Evolutionary conservation across 2,113 vertebrate species (phyloP), one percentile per base, ranked within the genome.

Genomic region (Desmodus rotundus): DNA sequence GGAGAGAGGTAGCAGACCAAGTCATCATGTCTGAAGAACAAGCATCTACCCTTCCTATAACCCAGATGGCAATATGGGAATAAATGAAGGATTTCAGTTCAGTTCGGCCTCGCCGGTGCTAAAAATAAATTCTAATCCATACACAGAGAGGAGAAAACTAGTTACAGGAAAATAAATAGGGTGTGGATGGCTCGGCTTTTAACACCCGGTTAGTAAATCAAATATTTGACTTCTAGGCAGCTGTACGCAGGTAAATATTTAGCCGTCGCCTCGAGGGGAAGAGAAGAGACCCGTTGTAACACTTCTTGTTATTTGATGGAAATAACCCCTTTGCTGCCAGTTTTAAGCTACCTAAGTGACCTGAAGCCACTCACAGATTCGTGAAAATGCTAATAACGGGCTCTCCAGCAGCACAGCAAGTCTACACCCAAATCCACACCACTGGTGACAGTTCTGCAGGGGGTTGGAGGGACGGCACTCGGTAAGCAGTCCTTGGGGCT

Each of bases 341-440:
- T 17, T 26, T 67, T 12, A n/a, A 58, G 31, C 28, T 17, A 17
- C 41, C 15, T 36, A 4, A 16, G 63, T 22, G 54, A 56, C 54
- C 54, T 24, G 20, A 8, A 19, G 52, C 52, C 19, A 20, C 52
- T 19, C 52, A 54, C 3, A 28, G 4, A 6, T 63, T 31, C 10
- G 4, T 31, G 28, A 31, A 14, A 31, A 63, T 5, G 61, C 24
- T 14, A 2, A 14, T 5, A 14, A 31, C 26, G 0, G 28, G 12
- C 12, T 15, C 58, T 28, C 24, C 58, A 61, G 58, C 58, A 26
- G 10, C 58, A 1, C 58, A 26, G 24, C 58, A 11, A 4, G 28
- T 14, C 28, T 14, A 1, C 3, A 4, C 4, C 28, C 4, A 15
- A 31, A 5, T 14, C 61, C 13, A 19, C 61, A 14, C 1, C 28